Conservation (phyloP, 2,888 invertebrate genomes). For the Tholera decimalis region DNA sequence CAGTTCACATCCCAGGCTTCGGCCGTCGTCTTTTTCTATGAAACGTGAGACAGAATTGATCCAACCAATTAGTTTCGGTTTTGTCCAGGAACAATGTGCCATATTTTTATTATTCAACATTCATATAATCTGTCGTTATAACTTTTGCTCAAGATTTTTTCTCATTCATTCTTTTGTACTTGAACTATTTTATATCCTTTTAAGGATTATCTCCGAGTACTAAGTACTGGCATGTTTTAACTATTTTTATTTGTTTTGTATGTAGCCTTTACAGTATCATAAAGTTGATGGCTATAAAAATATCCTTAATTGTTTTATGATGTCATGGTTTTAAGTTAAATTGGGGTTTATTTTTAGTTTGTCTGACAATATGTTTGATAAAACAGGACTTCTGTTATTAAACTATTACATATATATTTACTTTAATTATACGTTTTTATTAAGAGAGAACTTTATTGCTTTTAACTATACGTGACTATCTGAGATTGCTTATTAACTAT, state of each 20-base stretch:
- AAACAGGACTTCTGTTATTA: slow-evolving; percentile 18
- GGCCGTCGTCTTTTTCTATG: background rate
- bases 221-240: slow-evolving; percentile 16
- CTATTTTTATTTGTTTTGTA: slow-evolving; percentile 32
- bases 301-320: slow-evolving; percentile 35
- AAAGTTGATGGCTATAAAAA: slow-evolving; percentile 43
- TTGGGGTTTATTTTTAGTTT: slow-evolving; percentile 39
- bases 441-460: slow-evolving; percentile 11
- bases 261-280: slow-evolving; percentile 23
- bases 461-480: slow-evolving; percentile 22
- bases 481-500: slow-evolving; percentile 9
- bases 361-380: slow-evolving; percentile 29
- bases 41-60: slow-evolving; percentile 43
- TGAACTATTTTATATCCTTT: slow-evolving; percentile 49
- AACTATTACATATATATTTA: background rate
- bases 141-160: slow-evolving; percentile 14
- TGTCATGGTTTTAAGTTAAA: slow-evolving; percentile 33
- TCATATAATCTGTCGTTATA: background rate
- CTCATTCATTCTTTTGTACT: slow-evolving; percentile 15
- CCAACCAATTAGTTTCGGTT: slow-evolving; percentile 24
- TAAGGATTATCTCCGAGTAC: slow-evolving; percentile 17
- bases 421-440: slow-evolving; percentile 20
- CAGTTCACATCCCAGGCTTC: background rate
- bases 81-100: background rate
- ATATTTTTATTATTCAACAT: slow-evolving; percentile 3